phyloP scores from a whole-genome alignment of 2,888 invertebrate species.

The Synanthedon vespiformis region DNA sequence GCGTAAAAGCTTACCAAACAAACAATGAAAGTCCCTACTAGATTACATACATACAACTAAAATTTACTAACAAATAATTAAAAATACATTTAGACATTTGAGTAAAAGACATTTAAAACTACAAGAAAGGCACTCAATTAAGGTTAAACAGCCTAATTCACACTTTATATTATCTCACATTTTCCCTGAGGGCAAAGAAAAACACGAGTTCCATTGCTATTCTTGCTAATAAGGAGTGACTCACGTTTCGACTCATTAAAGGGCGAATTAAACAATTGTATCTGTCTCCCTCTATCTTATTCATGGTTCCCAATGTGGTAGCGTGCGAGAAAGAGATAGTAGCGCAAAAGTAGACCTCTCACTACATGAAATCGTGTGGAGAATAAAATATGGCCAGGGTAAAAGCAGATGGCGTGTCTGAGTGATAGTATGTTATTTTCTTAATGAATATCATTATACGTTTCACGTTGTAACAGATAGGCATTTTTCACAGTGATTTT shows the following conservation, averaged over 20 bases:
- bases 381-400: conserved; percentile 35
- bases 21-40: no score
- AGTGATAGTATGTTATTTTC: conserved; percentile 12
- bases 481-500: conserved; percentile 1
- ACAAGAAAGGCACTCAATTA: no score
- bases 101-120: no score
- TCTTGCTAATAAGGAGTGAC: background rate
- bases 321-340: conserved; percentile 6
- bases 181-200: background rate
- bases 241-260: background rate
- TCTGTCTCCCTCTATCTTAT: conserved; percentile 23
- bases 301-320: conserved; percentile 12
- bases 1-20: no score
- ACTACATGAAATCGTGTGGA: conserved; percentile 22
- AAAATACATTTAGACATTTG: no score
- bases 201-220: background rate
- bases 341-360: conserved; percentile 8
- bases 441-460: background rate
- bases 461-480: background rate
- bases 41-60: no score
- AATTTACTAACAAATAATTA: no score
- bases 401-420: conserved; percentile 18
- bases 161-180: background rate
- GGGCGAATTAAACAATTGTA: conserved; percentile 3
- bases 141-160: no score